Evolutionary conservation across 2,797 vertebrate genomes (phyloP), one percentile per base, ranked within the genome.

Genomic region (Emys orbicularis): DNA sequence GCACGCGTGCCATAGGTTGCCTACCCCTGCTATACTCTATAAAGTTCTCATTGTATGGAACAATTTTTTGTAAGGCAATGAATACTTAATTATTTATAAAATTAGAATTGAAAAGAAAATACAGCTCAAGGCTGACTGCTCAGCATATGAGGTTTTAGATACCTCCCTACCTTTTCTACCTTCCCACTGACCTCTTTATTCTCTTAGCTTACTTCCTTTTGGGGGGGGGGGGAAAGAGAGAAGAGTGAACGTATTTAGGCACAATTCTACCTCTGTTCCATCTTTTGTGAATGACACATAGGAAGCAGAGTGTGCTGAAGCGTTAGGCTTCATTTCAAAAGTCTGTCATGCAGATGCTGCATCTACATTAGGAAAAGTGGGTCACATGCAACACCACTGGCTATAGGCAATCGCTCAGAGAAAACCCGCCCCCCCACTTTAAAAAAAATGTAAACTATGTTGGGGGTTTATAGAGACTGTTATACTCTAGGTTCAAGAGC

Each of bases 41-140:
- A 19, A 80, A 49, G 0, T 0, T 83, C n/a, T 92, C 49, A 23
- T 5, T 77, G 3, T 52, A 54, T 9, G 56, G 34, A 92, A 44
- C 6, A 59, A 50, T 52, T 91, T 91, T 84, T 68, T 19, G 61
- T 44, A 90, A 90, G 81, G 47, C 31, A 88, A 77, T 50, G 90
- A 80, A 50, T 12, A 52, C 2, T 34, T 19, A 16, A 89, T 25
- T 61, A 83, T 23, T 47, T 81, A 76, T 12, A 5, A 72, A 31
- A 68, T 92, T 82, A 50, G 18, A 23, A 29, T 83, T 21, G 31
- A 86, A 86, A 77, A 89, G 95, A 84, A 94, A 76, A 31, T 1
- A 80, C n/a, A 86, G 25, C 27, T 74, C 79, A 44, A 10, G 61
- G 47, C 79, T 54, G 34, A 83, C 52, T 79, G 34, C 34, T 83